A percentile compares a stretch with the other conserved stretches of the same genome.
phyloP scores from a whole-genome alignment of 2,888 invertebrate genomes.

The Conistra vaccinii region DNA sequence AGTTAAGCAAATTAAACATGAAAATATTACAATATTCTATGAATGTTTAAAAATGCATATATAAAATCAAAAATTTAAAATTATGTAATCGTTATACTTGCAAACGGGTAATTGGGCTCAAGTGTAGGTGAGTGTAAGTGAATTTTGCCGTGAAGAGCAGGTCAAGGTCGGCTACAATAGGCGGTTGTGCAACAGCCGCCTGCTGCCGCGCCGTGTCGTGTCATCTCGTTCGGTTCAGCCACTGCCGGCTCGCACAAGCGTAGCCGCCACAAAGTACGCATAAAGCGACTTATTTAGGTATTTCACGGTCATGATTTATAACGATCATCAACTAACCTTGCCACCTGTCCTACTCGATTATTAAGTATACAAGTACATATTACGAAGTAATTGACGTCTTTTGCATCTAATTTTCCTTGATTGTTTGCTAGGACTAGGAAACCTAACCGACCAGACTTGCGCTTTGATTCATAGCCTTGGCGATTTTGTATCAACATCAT shows the following conservation, averaged over 20 bases:
- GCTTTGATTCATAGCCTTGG: conserved; percentile 29
- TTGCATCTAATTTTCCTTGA: conserved; percentile 70
- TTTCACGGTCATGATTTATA: conserved; percentile 65
- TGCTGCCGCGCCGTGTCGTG: conserved; percentile 69
- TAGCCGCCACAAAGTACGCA: conserved; percentile 36
- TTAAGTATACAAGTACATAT: conserved; percentile 50
- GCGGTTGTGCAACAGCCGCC: conserved; percentile 81
- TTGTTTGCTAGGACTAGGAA: conserved; percentile 70
- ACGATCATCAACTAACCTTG: conserved; percentile 69
- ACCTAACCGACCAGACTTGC: conserved; percentile 27
- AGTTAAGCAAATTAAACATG: conserved; percentile 38
- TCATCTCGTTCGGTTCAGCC: conserved; percentile 71
- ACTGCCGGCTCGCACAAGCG: conserved; percentile 59
- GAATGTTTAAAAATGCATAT: not conserved
- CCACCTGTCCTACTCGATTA: conserved; percentile 62
- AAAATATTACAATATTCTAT: conserved; percentile 47
- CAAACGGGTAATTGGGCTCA: conserved; percentile 73
- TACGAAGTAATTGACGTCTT: conserved; percentile 65
- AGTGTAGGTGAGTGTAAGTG: conserved; percentile 80
- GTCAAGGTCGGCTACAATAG: conserved; percentile 85
- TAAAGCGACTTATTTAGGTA: conserved; percentile 48
- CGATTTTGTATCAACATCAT: conserved; percentile 67
- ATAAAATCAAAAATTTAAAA: conserved; percentile 38
- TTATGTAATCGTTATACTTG: conserved; percentile 67
- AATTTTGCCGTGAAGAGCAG: conserved; percentile 85